These are phyloP conservation scores for Hybognathus amarus DNA, from an alignment of 2,797 vertebrate genomes.

Conservation along the genomic window DNA sequence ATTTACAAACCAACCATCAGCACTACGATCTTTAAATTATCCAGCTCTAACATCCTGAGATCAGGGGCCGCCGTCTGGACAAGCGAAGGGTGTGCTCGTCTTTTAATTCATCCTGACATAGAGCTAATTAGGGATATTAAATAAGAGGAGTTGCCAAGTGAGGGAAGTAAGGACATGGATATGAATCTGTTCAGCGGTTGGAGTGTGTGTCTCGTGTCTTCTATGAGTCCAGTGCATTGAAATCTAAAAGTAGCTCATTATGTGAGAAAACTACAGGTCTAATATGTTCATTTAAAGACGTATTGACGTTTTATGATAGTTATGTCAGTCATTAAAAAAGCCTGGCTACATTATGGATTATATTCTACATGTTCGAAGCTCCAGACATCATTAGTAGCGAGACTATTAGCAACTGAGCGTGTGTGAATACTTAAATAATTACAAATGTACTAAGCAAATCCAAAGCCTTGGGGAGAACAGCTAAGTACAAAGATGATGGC, in stretches of 20 bases:
- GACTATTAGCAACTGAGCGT: constrained; percentile 5
- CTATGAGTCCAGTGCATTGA: neutral
- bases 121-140: constrained; percentile 55
- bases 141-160: constrained; percentile 47
- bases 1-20: constrained; percentile 11
- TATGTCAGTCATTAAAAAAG: neutral
- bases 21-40: constrained; percentile 16
- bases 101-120: constrained; percentile 12
- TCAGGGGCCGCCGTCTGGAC: constrained; percentile 5
- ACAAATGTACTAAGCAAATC: neutral
- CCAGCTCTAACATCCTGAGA: neutral
- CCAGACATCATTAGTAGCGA: neutral
- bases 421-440: constrained; percentile 25
- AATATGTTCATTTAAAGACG: neutral
- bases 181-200: neutral
- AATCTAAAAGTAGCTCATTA: neutral
- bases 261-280: neutral
- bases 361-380: neutral
- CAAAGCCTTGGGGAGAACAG: neutral
- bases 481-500: neutral
- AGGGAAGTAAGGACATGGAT: constrained; percentile 44
- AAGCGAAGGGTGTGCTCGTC: neutral
- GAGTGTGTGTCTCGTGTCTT: neutral
- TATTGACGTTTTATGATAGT: neutral
- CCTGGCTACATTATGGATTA: neutral